Evolutionary conservation across 2,113 vertebrate genomes (phyloP).

Genomic region (Brachypteracias leptosomus): DNA sequence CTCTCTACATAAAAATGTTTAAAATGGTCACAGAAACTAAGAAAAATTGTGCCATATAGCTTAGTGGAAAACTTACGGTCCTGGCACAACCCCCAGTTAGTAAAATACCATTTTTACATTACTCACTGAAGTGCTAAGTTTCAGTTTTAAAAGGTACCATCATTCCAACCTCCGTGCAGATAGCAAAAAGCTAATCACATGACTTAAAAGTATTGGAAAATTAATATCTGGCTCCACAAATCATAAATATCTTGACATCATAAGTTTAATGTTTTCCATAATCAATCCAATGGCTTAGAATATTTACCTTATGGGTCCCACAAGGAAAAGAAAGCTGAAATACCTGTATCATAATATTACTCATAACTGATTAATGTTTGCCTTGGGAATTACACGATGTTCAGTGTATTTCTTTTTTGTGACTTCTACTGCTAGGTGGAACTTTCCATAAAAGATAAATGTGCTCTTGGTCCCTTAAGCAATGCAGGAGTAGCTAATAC

Average conservation of each 20-base stretch:
- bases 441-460: constrained; percentile 63
- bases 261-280: constrained; percentile 65
- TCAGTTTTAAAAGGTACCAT: constrained; percentile 22
- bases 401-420: constrained; percentile 70
- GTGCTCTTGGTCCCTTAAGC: constrained; percentile 59
- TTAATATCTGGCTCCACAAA: constrained; percentile 61
- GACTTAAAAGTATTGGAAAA: constrained; percentile 57
- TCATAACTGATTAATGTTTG: constrained; percentile 70
- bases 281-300: constrained; percentile 67
- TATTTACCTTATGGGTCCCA: constrained; percentile 62
- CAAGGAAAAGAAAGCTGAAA: constrained; percentile 58
- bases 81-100: not conserved
- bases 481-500: constrained; percentile 19
- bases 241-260: constrained; percentile 66
- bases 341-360: constrained; percentile 69
- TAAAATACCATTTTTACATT: not conserved
- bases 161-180: constrained; percentile 39
- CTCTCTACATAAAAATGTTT: not conserved
- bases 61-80: not conserved
- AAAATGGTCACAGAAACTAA: not conserved
- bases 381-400: constrained; percentile 70
- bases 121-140: constrained; percentile 3
- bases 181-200: constrained; percentile 56
- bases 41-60: not conserved
- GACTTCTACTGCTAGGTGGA: constrained; percentile 46